These are phyloP conservation scores for Drosophila nigricruria DNA, from an alignment of 2,888 invertebrate species.

Conservation along the genomic window DNA sequence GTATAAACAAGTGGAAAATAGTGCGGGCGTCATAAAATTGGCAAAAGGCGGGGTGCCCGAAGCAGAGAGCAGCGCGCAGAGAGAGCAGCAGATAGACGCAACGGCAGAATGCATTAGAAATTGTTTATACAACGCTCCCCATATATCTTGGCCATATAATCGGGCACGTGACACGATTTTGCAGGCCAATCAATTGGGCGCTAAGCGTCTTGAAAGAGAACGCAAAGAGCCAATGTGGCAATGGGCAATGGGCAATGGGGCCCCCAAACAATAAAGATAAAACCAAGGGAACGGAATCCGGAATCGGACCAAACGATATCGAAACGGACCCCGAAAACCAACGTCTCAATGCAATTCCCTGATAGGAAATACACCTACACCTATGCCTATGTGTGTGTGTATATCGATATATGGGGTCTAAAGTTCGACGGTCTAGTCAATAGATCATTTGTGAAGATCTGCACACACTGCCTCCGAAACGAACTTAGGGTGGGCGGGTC, in stretches of 20 bases:
- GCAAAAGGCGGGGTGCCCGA: slow-evolving; percentile 4
- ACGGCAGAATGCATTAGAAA: slow-evolving; percentile 48
- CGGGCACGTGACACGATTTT: slow-evolving; percentile 61
- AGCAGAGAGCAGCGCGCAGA: not conserved
- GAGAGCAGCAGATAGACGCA: slow-evolving; percentile 26
- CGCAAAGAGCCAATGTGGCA: slow-evolving; percentile 5
- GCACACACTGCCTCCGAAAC: slow-evolving; percentile 23
- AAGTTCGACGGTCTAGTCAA: slow-evolving; percentile 14
- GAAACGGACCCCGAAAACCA: not conserved
- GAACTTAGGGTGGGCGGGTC: not conserved
- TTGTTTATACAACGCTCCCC: slow-evolving; percentile 44
- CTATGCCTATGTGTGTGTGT: not conserved
- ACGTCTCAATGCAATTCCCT: not conserved
- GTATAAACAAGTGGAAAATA: slow-evolving; percentile 8
- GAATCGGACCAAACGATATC: slow-evolving; percentile 6
- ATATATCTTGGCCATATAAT: slow-evolving; percentile 56
- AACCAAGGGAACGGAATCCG: slow-evolving; percentile 17
- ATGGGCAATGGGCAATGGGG: slow-evolving; percentile 36
- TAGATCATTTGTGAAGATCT: slow-evolving; percentile 40
- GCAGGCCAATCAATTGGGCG: slow-evolving; percentile 43
- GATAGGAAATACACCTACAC: not conserved
- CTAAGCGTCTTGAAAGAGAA: slow-evolving; percentile 29
- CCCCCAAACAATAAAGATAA: slow-evolving; percentile 68
- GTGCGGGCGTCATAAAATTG: slow-evolving; percentile 35
- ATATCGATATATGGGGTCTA: slow-evolving; percentile 1